Base-by-base conservation (phyloP, 2,797 vertebrate species). In the Danio tinwini region DNA sequence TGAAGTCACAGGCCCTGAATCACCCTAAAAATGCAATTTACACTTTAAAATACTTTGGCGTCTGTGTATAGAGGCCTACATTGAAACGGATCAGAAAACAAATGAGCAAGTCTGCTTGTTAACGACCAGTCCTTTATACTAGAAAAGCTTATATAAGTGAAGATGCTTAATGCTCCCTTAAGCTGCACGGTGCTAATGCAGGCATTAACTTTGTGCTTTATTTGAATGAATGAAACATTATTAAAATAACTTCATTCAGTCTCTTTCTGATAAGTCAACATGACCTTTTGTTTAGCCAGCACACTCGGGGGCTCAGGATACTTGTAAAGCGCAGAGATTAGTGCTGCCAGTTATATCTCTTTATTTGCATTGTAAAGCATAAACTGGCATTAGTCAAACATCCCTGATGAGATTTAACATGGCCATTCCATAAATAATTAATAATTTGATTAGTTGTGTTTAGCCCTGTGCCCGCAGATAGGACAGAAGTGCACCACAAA, bases 341-440 rank as follows among this genome's bases (percentile, higher is more conserved):
- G 50, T 55, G 59, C 19, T 64, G 59, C 49, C 77, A 55, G 56
- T 29, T 72, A 52, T 19, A 42, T 47, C 19, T 39, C 49, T 56
- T 65, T 39, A 80, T 72, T 73, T 65, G 78, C 69, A 73, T 73
- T 65, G 50, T 65, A 80, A 80, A 80, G 40, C 50, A 73, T 42
- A 65, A 73, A 29, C 40, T 56, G 50, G 7, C 50, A 56, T 80
- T 56, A 73, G 69, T 65, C 40, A 80, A 72, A 56, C 59, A 39
- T 49, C 40, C 19, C 40, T 80, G 77, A 56, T 56, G 69, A 80
- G 69, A 64, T 64, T 73, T 56, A 73, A 17, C 50, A 55, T 73
- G 56, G 73, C 61, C 47, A 78, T 72, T 62, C 7, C 16, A 45
- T 17, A 64, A 55, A 73, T 56, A 19, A 80, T 73, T 17, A 65